These are phyloP conservation scores for Aegithalos caudatus DNA, from an alignment of 2,113 vertebrate species.

Conservation along the genomic window DNA sequence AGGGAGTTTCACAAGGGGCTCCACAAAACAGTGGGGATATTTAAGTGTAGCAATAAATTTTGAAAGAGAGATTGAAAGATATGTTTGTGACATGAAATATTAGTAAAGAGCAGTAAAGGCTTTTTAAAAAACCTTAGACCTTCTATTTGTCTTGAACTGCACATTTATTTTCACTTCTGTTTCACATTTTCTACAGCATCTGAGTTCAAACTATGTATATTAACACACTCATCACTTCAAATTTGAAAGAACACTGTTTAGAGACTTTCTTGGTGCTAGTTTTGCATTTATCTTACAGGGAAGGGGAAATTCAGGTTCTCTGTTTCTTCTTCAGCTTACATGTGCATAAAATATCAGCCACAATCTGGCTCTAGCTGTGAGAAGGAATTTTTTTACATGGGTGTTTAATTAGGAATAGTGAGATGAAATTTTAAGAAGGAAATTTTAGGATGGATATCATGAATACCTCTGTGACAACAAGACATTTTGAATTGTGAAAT, in stretches of 20 bases:
- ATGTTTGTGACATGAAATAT: not conserved
- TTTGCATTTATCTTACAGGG: not conserved
- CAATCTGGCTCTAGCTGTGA: not conserved
- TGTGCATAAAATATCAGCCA: not conserved
- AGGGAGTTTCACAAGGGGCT: not conserved
- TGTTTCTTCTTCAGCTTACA: not conserved
- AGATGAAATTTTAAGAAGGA: slow-evolving; percentile 3
- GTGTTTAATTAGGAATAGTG: not conserved
- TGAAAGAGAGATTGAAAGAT: not conserved
- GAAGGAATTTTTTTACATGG: not conserved
- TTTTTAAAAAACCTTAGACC: not conserved
- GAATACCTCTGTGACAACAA: not conserved
- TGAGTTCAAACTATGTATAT: not conserved
- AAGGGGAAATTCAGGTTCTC: not conserved
- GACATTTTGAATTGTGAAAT: not conserved
- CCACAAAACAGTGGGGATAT: not conserved
- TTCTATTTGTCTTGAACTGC: not conserved
- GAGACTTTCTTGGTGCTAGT: rapidly evolving
- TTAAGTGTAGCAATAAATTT: not conserved
- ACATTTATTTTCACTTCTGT: not conserved
- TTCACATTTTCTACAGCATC: not conserved
- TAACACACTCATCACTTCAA: not conserved
- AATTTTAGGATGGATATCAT: slow-evolving; percentile 14
- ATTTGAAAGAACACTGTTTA: not conserved
- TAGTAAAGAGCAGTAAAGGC: not conserved